Evolutionary conservation across 2,797 vertebrate species (phyloP), one percentile per base, ranked within the genome.

Genomic region (Pantherophis alleghaniensis): DNA sequence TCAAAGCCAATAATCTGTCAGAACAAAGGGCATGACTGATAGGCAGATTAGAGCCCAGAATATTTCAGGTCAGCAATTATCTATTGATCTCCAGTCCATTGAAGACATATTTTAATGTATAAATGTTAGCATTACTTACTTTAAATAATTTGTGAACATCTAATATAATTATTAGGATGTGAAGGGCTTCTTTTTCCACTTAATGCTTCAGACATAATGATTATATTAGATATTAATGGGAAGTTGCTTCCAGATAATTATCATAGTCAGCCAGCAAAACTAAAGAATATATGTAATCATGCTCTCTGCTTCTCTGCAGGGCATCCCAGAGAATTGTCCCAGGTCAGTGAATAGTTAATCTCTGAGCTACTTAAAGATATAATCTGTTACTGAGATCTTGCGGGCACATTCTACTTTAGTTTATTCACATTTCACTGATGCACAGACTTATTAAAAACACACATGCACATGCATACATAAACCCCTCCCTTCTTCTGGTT

Each of bases 271-370:
- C 53, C 90, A 95, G 63, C 11, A 2, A 66, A 74, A 63, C 94
- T 94, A 92, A 74, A 94, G 42, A 95, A 92, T 93, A 55, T 60
- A 57, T 66, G 26, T 26, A 26, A 60, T 95, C 95, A 91, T 95
- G 16, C 88, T 59, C 94, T 42, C 26, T 26, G 28, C 94, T 96
- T 55, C 1, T 9, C 57, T 93, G 93, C 94, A 93, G 47, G 92
- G 89, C 79, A 57, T 95, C 94, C 88, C 88, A 24, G 1, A 92
- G 63, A 90, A 93, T 69, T 60, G 12, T 87, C 53, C 60, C 90
- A 16, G 57, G 69, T 90, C 59, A 86, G n/a, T 42, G 13, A 56
- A 32, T 37, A 24, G n/a, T 5, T 12, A n/a, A 83, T 42, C 20
- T 83, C 74, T 12, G 74, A 42, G 20, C 74, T 42, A 83, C 20